Evolutionary conservation across 92 coral and sea anemone species (phyloP), one percentile per base, ranked within the genome.

Genomic region (Zoanthus solanderi): DNA sequence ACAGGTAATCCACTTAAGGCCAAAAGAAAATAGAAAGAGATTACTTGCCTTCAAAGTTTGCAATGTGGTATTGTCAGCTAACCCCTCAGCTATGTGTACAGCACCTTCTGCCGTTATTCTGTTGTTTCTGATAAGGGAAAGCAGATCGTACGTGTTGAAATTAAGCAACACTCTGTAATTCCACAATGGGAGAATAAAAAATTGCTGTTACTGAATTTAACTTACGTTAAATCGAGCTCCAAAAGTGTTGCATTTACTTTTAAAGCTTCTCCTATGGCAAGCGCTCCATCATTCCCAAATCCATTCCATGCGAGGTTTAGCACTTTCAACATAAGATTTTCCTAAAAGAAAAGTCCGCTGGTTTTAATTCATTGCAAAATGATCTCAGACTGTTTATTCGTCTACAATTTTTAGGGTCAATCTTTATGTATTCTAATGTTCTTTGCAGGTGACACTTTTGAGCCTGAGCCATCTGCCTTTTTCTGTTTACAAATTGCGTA

Each of bases 261-360:
- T 48, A 97, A 78, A 9, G 99, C 99, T 72, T 97, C 99, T 68
- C 98, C 96, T 84, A 97, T 89, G 15, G 97, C 99, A 14, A 93
- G 91, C 2, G 98, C 91, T 54, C 99, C 99, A 81, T 97, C 99
- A 91, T 97, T 96, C 6, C 99, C 99, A 90, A 97, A 97, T n/a
- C 99, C 99, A 78, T 97, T 97, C 99, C 99, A 97, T 7, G 99
- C 95, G 23, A 97, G 84, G 85, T 97, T 97, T 34, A 97, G 89
- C 14, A 87, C 77, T 74, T 97, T 97, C 80, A 97, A 79, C 16
- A 95, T 92, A 30, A 93, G 54, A 78, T 97, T 97, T 69, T 97
- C 99, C 99, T 95, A 50, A 50, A 50, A 50, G 56, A 7, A 50
- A 50, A 7, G 5, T 50, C 42, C 56, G 56, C 56, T 7, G 12